A percentile compares a stretch with the other conserved stretches of the same genome.
These are phyloP conservation scores for Radopholus similis DNA, from an alignment of 1,140 invertebrate genomes.

Conservation along the genomic window DNA sequence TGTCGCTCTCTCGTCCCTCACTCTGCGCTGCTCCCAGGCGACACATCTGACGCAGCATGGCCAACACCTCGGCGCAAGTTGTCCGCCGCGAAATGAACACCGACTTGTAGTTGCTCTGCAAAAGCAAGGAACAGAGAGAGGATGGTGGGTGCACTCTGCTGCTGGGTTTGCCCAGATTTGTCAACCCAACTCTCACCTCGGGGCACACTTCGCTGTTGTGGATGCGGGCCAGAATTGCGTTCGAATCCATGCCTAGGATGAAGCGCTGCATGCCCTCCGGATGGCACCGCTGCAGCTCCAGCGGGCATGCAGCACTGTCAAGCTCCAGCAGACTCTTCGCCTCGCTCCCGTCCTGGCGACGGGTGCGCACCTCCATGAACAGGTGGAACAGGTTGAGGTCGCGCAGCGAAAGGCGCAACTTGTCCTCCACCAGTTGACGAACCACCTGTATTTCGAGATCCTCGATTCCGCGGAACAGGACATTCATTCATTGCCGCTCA, in stretches of 20 bases:
- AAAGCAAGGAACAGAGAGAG: background rate
- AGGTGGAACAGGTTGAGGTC: slow-evolving; percentile 44
- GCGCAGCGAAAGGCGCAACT: slow-evolving; percentile 35
- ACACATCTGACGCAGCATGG: slow-evolving; percentile 35
- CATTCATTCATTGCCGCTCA: slow-evolving; percentile 17
- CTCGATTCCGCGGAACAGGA: too few species aligned
- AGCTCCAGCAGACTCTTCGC: slow-evolving; percentile 39
- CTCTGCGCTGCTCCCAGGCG: slow-evolving; percentile 15
- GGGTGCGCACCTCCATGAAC: slow-evolving; percentile 44
- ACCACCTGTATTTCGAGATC: background rate
- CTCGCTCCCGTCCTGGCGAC: slow-evolving; percentile 25
- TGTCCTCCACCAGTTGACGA: slow-evolving; percentile 29
- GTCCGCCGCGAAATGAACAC: slow-evolving; percentile 33
- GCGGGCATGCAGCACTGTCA: slow-evolving; percentile 31
- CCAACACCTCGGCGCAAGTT: slow-evolving; percentile 28
- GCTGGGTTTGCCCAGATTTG: background rate
- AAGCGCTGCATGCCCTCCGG: slow-evolving; percentile 38
- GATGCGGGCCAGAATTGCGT: slow-evolving; percentile 37
- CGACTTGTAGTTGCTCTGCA: slow-evolving; percentile 43
- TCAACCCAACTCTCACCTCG: slow-evolving; percentile 17
- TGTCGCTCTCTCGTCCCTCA: background rate
- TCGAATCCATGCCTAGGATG: slow-evolving; percentile 37
- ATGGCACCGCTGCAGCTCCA: slow-evolving; percentile 46
- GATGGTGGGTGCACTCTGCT: too few species aligned
- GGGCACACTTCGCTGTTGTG: slow-evolving; percentile 39